phyloP scores from a whole-genome alignment of 92 coral and sea anemone genomes.

The Porites cylindrica region DNA sequence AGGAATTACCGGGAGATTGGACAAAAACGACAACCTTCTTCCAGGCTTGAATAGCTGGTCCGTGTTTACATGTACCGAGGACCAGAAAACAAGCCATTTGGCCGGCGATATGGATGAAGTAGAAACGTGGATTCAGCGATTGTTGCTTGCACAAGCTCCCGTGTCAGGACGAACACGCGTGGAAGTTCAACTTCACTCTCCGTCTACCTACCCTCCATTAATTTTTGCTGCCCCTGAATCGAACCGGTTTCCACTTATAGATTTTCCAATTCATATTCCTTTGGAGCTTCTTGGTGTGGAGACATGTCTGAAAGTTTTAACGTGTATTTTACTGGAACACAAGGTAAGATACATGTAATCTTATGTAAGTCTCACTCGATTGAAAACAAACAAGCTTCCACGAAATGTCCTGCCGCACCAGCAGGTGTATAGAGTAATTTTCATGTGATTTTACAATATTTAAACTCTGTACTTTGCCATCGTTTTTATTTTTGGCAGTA shows the following conservation, averaged over 20 bases:
- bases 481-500: background rate
- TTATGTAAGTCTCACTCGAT: background rate
- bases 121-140: conserved; percentile 96
- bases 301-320: conserved; percentile 94
- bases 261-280: conserved; percentile 98
- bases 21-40: conserved; percentile 84
- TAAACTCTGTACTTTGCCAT: too few species aligned
- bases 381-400: conserved; percentile 11
- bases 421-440: conserved; percentile 29
- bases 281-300: conserved; percentile 98
- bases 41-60: conserved; percentile 98
- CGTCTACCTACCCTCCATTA: conserved; percentile 82
- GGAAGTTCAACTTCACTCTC: conserved; percentile 84
- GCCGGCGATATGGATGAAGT: conserved; percentile 92
- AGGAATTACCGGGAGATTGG: conserved; percentile 51
- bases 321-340: conserved; percentile 96
- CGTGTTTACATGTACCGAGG: conserved; percentile 95
- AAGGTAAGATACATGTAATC: conserved; percentile 73
- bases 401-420: background rate
- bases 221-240: conserved; percentile 92
- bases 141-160: conserved; percentile 93
- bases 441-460: too few species aligned
- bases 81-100: conserved; percentile 88
- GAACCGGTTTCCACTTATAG: conserved; percentile 89
- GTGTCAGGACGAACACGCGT: conserved; percentile 90